phyloP scores from a whole-genome alignment of 2,888 invertebrate species.

The Scaptomyza cyrtandrae region DNA sequence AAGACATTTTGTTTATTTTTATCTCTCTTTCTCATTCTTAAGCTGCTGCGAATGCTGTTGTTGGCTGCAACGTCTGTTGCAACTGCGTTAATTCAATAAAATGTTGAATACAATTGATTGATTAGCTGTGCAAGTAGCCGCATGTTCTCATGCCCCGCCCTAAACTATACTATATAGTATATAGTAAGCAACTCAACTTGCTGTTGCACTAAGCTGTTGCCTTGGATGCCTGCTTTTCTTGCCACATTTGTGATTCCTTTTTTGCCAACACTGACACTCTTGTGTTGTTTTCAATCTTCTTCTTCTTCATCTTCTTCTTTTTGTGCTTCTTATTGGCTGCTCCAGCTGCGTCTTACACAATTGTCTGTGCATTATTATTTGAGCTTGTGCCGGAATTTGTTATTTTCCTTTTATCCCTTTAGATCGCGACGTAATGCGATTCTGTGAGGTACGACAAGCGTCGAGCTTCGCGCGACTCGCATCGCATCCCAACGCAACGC shows the following conservation, averaged over 20 bases:
- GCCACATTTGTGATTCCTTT: constrained; percentile 72
- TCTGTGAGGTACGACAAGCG: constrained; percentile 50
- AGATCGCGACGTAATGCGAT: constrained; percentile 70
- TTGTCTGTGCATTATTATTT: constrained; percentile 79
- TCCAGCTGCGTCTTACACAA: constrained; percentile 56
- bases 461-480: no score
- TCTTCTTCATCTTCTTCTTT: neutral
- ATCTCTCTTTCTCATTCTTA: neutral
- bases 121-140: constrained; percentile 56
- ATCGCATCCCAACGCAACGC: constrained; percentile 15
- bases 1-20: neutral
- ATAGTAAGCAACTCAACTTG: constrained; percentile 13
- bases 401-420: constrained; percentile 69
- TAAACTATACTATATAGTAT: no score
- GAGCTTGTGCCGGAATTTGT: constrained; percentile 72
- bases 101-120: constrained; percentile 66
- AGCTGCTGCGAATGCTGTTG: neutral
- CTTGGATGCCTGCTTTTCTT: constrained; percentile 44
- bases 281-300: constrained; percentile 5
- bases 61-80: constrained; percentile 5
- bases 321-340: constrained; percentile 1
- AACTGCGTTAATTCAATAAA: constrained; percentile 59
- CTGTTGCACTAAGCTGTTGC: constrained; percentile 49
- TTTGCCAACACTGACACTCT: constrained; percentile 45
- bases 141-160: neutral